Percentiles rank a stretch among this genome's conserved stretches.
Evolutionary conservation across 2,797 vertebrate species (phyloP).

Genomic region (Ambastaia sidthimunki): DNA sequence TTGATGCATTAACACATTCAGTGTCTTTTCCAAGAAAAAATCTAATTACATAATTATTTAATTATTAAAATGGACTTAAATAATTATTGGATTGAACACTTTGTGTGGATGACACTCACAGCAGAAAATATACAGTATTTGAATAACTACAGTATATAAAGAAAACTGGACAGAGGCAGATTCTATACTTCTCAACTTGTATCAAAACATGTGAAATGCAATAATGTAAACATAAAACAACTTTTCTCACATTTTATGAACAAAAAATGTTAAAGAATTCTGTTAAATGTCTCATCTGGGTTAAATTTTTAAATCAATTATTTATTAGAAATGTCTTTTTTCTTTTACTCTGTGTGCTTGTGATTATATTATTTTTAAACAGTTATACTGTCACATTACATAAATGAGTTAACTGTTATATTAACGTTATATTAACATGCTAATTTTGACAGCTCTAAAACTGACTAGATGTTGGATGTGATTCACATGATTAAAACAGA

Average conservation of each 20-base stretch:
- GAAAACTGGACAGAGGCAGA: not conserved
- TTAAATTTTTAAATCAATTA: not conserved
- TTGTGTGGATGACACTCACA: not conserved
- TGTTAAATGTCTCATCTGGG: not conserved
- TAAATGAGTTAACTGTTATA: not conserved
- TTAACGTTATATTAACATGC: not conserved
- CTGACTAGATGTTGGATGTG: slow-evolving; percentile 10
- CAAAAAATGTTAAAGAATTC: not conserved
- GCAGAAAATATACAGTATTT: not conserved
- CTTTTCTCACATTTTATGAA: not conserved
- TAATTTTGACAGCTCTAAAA: not conserved
- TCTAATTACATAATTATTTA: no score
- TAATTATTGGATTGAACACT: no score
- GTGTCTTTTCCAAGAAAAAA: not conserved
- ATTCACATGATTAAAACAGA: slow-evolving; percentile 23
- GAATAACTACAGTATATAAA: not conserved
- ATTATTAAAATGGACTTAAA: no score
- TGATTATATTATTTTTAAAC: no score
- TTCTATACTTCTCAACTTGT: no score
- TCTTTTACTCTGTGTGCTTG: not conserved
- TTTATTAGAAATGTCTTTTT: not conserved
- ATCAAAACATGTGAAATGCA: not conserved
- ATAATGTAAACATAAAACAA: not conserved
- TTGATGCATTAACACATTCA: no score
- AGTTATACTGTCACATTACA: not conserved